Evolutionary conservation across 2,888 invertebrate species (phyloP).

Genomic region (Erpobdella octoculata): DNA sequence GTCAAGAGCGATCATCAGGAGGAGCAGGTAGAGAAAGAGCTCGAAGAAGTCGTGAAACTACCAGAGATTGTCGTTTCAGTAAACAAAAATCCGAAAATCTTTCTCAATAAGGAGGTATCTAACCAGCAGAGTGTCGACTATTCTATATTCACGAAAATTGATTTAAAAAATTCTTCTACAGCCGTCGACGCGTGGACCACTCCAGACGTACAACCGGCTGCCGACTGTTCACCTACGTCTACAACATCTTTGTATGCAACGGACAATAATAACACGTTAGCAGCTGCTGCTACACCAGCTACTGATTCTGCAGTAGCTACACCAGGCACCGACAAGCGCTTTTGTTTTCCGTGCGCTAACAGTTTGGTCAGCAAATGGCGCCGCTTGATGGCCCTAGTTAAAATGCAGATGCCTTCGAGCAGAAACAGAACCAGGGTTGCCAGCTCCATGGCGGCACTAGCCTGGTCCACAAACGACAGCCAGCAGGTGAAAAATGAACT

Average conservation of each 20-base stretch:
- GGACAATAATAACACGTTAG: no score
- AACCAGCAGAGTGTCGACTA: no score
- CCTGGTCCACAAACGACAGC: background rate
- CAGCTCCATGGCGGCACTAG: background rate
- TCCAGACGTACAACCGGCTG: background rate
- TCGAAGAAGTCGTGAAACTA: background rate
- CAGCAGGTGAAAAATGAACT: background rate
- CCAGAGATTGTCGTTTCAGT: background rate
- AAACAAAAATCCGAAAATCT: no score
- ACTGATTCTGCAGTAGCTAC: background rate
- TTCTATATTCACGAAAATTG: background rate
- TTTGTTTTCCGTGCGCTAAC: slow-evolving; percentile 5
- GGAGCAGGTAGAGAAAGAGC: background rate
- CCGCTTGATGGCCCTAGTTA: background rate
- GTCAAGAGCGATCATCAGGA: background rate
- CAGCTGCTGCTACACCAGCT: background rate
- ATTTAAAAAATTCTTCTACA: background rate
- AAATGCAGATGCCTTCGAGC: background rate
- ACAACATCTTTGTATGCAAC: background rate
- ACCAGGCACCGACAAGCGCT: background rate
- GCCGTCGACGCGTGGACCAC: background rate
- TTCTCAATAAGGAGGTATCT: no score
- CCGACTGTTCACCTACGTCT: background rate
- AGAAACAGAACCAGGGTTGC: slow-evolving; percentile 3
- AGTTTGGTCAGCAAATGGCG: background rate